Evolutionary conservation across 2,888 invertebrate genomes (phyloP).

Genomic region (Diogma glabrata): DNA sequence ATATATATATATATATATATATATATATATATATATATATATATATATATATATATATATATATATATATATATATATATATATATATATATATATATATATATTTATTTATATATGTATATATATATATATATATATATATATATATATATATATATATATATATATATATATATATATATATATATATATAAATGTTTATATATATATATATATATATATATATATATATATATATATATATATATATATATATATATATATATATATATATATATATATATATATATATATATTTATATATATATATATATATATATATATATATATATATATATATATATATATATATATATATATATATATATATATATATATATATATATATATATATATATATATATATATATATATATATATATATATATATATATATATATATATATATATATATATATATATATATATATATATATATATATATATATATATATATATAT

Average conservation of each 20-base stretch:
- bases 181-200: background rate
- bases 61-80: no score
- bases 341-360: background rate
- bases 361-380: background rate
- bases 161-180: background rate
- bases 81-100: no score
- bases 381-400: background rate
- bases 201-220: background rate
- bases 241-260: background rate
- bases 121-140: no score
- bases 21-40: no score
- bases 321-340: background rate
- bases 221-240: background rate
- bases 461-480: background rate
- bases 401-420: background rate
- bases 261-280: background rate
- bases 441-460: background rate
- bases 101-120: no score
- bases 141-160: background rate
- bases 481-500: slow-evolving; percentile 3
- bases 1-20: no score
- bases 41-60: no score
- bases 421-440: background rate
- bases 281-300: background rate
- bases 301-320: background rate